phyloP scores from a whole-genome alignment of 1,140 invertebrate genomes.

The Drosophila navojoa region DNA sequence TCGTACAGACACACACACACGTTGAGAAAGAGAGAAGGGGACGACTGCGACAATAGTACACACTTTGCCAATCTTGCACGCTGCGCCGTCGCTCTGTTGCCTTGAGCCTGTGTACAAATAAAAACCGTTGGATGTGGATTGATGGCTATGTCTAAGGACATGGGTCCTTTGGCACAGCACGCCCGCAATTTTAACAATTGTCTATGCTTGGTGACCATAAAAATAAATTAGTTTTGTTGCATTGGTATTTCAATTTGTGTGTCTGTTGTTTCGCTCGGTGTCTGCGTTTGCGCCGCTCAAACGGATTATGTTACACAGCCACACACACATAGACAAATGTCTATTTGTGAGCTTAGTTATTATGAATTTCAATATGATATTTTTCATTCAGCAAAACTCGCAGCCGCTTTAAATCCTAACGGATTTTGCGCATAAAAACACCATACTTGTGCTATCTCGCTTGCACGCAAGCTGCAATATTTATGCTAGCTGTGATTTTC shows the following conservation, averaged over 20 bases:
- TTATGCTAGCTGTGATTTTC: slow-evolving; percentile 1
- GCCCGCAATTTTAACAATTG: slow-evolving; percentile 67
- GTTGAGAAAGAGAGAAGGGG: not conserved
- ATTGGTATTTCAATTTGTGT: slow-evolving; percentile 78
- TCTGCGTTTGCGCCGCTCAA: slow-evolving; percentile 15
- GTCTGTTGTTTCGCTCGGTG: slow-evolving; percentile 52
- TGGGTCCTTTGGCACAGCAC: slow-evolving; percentile 55
- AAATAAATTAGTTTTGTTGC: slow-evolving; percentile 76
- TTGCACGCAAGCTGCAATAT: slow-evolving; percentile 22
- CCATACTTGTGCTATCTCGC: slow-evolving; percentile 12
- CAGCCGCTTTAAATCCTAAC: slow-evolving; percentile 21
- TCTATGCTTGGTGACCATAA: slow-evolving; percentile 51
- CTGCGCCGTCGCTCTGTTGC: slow-evolving; percentile 18
- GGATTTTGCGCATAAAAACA: slow-evolving; percentile 28
- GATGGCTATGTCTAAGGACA: slow-evolving; percentile 25
- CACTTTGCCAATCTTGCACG: slow-evolving; percentile 59
- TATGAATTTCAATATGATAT: slow-evolving; percentile 33
- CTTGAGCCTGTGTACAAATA: slow-evolving; percentile 73
- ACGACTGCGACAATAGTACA: slow-evolving; percentile 20
- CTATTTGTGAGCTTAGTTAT: slow-evolving; percentile 25
- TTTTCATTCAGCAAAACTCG: slow-evolving; percentile 40
- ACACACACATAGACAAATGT: slow-evolving; percentile 18
- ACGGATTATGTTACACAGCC: slow-evolving; percentile 51
- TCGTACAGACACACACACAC: slow-evolving; percentile 9
- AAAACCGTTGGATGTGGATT: slow-evolving; percentile 62